phyloP scores from a whole-genome alignment of 2,888 invertebrate species.

The Apeira syringaria region DNA sequence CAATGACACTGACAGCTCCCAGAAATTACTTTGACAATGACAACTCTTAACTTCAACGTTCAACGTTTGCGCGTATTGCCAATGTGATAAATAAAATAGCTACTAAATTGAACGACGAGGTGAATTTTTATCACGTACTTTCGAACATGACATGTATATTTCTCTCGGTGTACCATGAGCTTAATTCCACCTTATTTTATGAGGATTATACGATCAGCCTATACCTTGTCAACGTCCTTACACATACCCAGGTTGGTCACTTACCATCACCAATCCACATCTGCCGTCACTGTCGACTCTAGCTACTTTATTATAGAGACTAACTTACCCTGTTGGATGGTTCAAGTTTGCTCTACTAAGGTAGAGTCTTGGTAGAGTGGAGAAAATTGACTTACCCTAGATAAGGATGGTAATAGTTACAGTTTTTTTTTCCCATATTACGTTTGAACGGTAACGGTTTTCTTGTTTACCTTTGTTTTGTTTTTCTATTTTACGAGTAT shows the following conservation, averaged over 20 bases:
- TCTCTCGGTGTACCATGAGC: constrained; percentile 50
- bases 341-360: constrained; percentile 12
- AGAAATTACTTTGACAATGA: no score
- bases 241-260: constrained; percentile 75
- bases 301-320: constrained; percentile 28
- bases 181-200: constrained; percentile 78
- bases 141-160: background rate
- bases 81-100: no score
- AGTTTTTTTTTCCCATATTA: constrained; percentile 73
- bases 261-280: constrained; percentile 39
- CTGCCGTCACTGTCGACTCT: constrained; percentile 21
- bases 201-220: constrained; percentile 79
- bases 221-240: constrained; percentile 80
- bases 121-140: no score
- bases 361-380: constrained; percentile 55
- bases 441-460: constrained; percentile 65
- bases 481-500: constrained; percentile 43
- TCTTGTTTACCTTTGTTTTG: constrained; percentile 76
- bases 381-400: constrained; percentile 80
- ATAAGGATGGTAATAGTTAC: constrained; percentile 75
- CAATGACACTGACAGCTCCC: no score
- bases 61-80: no score
- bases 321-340: constrained; percentile 22
- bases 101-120: no score
- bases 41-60: no score